These are phyloP conservation scores for Tupiocoris notatus DNA, from an alignment of 2,888 invertebrate species.

Conservation along the genomic window DNA sequence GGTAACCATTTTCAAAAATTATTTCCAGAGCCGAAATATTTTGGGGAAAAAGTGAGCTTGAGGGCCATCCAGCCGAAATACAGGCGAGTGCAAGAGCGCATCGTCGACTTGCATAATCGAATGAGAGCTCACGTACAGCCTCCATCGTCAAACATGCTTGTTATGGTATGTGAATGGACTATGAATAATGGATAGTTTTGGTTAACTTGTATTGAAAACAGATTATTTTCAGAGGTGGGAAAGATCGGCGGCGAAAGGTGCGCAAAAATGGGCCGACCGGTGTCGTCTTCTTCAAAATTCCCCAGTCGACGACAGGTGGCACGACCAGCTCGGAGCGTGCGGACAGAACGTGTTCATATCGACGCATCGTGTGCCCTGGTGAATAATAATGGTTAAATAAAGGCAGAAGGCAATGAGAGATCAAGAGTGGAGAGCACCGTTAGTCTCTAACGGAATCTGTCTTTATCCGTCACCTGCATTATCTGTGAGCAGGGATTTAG, in stretches of 20 bases:
- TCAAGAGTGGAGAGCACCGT: too few relatives aligned
- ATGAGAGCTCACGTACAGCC: conserved; percentile 73
- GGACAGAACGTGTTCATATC: conserved; percentile 81
- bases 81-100: conserved; percentile 66
- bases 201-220: background rate
- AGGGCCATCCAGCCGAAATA: conserved; percentile 61
- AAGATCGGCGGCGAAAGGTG: conserved; percentile 65
- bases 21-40: conserved; percentile 60
- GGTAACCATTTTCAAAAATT: too few relatives aligned
- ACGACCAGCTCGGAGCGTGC: conserved; percentile 68
- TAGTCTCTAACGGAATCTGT: too few relatives aligned
- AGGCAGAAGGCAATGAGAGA: too few relatives aligned
- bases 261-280: conserved; percentile 71
- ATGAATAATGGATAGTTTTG: background rate
- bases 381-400: too few relatives aligned
- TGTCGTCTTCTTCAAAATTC: conserved; percentile 72
- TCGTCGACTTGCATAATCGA: conserved; percentile 73
- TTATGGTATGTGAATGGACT: conserved; percentile 63
- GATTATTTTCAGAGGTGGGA: conserved; percentile 66
- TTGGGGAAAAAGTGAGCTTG: conserved; percentile 60
- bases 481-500: too few relatives aligned
- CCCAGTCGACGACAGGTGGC: conserved; percentile 63
- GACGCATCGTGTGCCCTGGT: conserved; percentile 78
- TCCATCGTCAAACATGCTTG: conserved; percentile 74
- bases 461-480: too few relatives aligned